Conservation (phyloP, 1,140 invertebrate genomes). For the Argopecten irradians region DNA sequence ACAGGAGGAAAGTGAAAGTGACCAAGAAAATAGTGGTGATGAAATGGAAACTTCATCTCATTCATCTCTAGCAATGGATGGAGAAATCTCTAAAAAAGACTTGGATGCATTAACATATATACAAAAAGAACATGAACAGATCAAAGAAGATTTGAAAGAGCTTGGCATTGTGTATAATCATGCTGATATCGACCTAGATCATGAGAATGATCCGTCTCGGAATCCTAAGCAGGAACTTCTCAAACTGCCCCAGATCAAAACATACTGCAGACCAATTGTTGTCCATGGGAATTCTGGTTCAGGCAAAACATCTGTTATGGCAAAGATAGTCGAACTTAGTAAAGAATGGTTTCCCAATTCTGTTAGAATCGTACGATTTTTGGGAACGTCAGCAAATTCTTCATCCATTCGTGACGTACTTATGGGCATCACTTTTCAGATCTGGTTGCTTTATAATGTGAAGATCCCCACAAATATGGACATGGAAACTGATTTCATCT, state of each 20-base stretch:
- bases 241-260: slow-evolving; percentile 32
- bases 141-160: slow-evolving; percentile 30
- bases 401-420: slow-evolving; percentile 56
- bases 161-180: slow-evolving; percentile 42
- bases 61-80: not conserved
- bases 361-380: slow-evolving; percentile 60
- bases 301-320: slow-evolving; percentile 68
- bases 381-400: slow-evolving; percentile 60
- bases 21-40: not conserved
- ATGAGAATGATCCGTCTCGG: slow-evolving; percentile 49
- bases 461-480: slow-evolving; percentile 46
- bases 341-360: slow-evolving; percentile 57
- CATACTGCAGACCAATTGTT: slow-evolving; percentile 56
- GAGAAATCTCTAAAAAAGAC: not conserved
- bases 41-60: not conserved
- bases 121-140: not conserved
- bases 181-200: slow-evolving; percentile 49
- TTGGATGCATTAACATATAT: not conserved
- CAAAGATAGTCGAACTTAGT: slow-evolving; percentile 50
- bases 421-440: slow-evolving; percentile 54
- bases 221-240: slow-evolving; percentile 49
- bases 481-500: slow-evolving; percentile 53
- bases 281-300: slow-evolving; percentile 62
- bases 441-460: slow-evolving; percentile 49
- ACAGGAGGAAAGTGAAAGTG: not conserved